Base-by-base conservation (phyloP, 2,888 invertebrate genomes). In the Spisula solida region DNA sequence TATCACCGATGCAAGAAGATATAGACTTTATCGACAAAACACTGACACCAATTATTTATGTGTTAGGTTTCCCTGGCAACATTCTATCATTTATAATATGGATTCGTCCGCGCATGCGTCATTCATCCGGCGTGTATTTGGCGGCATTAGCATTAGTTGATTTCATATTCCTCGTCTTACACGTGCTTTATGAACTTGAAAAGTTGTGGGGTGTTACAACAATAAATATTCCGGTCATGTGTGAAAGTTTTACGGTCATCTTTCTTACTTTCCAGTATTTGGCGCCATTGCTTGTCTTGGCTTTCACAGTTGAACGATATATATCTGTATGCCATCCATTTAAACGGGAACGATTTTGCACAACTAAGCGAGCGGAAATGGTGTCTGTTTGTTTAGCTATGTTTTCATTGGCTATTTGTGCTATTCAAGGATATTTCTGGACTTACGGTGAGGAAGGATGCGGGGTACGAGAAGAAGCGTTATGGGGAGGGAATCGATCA, bases 251-350 rank as follows among this genome's bases (percentile, higher is more conserved):
- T 91, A 94, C 96, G 0, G 93, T 96, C 0, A 87, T 96, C 29
- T 96, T 94, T 93, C 86, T 96, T 56, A 93, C 96, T 16, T 93
- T 95, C 18, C 96, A 96, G 92, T 96, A 96, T 91, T 88, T 96
- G 51, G 95, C 95, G 25, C 96, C 96, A 0, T 89, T 96, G 25
- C 92, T 96, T 20, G 96, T 96, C 48, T 93, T 96, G 20, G 96
- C 95, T 2, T 96, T 96, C 88, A 96, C 96, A 8, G 95, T 96
- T 25, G 96, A 96, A 88, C 88, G 96, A 31, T 96, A 96, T 93
- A 96, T 96, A 79, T 95, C 96, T 31, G 95, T 96, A 31, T 96
- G 96, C 85, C 96, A 96, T 91, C 96, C 96, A 16, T 96, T 96
- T 86, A 94, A 95, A 87, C 88, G 96, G 34, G 96, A 96, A 84